Evolutionary conservation across 1,140 invertebrate genomes (phyloP), one percentile per base, ranked within the genome.

Genomic region (Drosophila mauritiana): DNA sequence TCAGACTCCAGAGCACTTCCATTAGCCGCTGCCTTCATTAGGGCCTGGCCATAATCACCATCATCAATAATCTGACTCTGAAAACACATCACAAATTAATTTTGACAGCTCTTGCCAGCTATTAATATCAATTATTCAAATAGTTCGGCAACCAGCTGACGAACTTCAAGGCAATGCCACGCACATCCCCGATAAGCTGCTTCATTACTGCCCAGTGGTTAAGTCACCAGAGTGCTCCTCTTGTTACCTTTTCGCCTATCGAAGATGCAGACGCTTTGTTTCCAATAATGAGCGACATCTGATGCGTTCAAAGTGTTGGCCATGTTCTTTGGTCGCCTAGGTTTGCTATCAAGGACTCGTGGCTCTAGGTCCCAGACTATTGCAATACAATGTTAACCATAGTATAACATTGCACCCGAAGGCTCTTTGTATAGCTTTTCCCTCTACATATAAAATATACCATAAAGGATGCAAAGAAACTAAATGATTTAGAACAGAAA

Each of bases 71-170:
- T 88, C 80, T 67, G 36, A 55, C 65, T 62, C 43, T 59, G 65
- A 49, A 76, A 82, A 82, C 69, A 68, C 82, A 82, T 63, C 63
- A 63, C 67, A 81, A 80, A 86, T 85, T 80, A 85, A 81, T 89
- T 88, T 80, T 89, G 84, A 83, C 83, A 89, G 80, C 80, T 89
- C 61, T 89, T 59, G 80, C 68, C 80, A 77, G 76, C 73, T 69
- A 88, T 89, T 88, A 80, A 88, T 89, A 83, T 88, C 83, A 83
- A 84, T 88, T 88, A 88, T 80, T 77, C 63, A 72, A 78, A 68
- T 65, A 74, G 67, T 73, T 77, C 42, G 74, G 74, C 40, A 36
- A 34, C 40, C 54, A 46, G 73, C 53, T 54, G 17, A 25, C 31
- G 54, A 68, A 65, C 65, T 55, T 42, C 56, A 56, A 56, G 53